These are phyloP conservation scores for Drosophila cognata DNA, from an alignment of 2,888 invertebrate genomes.

Conservation along the genomic window DNA sequence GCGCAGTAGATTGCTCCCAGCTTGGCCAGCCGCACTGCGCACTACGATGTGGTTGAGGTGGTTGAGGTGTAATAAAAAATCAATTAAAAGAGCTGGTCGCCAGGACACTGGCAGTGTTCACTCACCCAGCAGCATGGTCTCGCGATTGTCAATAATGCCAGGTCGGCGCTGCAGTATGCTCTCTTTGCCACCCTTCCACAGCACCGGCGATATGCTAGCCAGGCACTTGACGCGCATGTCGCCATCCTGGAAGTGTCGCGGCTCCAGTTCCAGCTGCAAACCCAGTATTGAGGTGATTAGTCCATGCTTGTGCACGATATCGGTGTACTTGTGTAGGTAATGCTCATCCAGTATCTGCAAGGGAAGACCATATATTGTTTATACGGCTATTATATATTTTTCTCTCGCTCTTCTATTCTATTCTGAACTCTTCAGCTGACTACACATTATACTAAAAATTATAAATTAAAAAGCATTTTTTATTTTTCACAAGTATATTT, in stretches of 20 bases:
- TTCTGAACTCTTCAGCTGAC: background rate
- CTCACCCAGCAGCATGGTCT: slow-evolving; percentile 88
- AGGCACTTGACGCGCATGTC: slow-evolving; percentile 88
- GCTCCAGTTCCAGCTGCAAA: slow-evolving; percentile 86
- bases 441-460: background rate
- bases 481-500: background rate
- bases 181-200: slow-evolving; percentile 87
- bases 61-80: background rate
- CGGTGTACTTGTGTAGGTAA: slow-evolving; percentile 86
- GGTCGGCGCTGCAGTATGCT: slow-evolving; percentile 87
- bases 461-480: background rate
- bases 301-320: slow-evolving; percentile 86
- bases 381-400: background rate
- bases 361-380: slow-evolving; percentile 25
- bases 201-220: slow-evolving; percentile 87
- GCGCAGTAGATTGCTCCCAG: slow-evolving; percentile 62
- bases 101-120: slow-evolving; percentile 15
- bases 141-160: slow-evolving; percentile 87
- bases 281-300: slow-evolving; percentile 87
- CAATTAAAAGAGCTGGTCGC: slow-evolving; percentile 25
- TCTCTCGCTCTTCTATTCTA: background rate
- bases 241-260: slow-evolving; percentile 87
- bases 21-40: slow-evolving; percentile 70
- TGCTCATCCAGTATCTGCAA: slow-evolving; percentile 86
- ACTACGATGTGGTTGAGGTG: slow-evolving; percentile 53